Evolutionary conservation across 2,113 vertebrate genomes (phyloP).

Genomic region (Archilochus colubris): DNA sequence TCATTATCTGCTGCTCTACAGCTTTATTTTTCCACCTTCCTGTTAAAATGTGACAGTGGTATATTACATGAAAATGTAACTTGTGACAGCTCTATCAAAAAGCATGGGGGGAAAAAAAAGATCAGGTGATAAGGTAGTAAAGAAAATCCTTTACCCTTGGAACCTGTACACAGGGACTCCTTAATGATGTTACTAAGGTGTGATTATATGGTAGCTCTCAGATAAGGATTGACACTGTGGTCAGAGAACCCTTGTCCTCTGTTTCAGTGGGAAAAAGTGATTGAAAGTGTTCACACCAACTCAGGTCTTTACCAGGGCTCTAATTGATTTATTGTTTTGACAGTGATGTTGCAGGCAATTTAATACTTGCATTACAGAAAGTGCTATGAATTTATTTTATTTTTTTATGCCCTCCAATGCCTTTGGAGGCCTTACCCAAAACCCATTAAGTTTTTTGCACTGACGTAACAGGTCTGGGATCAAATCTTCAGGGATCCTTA

Average conservation of each 20-base stretch:
- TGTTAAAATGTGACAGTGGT: not conserved
- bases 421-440: not conserved
- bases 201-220: not conserved
- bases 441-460: constrained; percentile 1
- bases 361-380: not conserved
- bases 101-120: not conserved
- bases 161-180: not conserved
- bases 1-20: not conserved
- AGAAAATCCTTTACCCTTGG: not conserved
- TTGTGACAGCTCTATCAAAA: not conserved
- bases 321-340: not conserved
- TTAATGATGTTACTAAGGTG: not conserved
- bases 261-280: not conserved
- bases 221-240: not conserved
- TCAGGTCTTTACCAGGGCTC: not conserved
- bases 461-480: not conserved
- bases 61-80: not conserved
- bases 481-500: not conserved
- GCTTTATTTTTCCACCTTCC: not conserved
- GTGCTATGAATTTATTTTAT: not conserved
- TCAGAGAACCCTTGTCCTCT: not conserved
- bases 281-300: not conserved
- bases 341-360: not conserved
- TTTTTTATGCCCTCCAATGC: not conserved
- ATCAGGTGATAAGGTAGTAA: not conserved